Conservation (phyloP, 1,140 invertebrate genomes). For the Octopus bimaculoides region DNA sequence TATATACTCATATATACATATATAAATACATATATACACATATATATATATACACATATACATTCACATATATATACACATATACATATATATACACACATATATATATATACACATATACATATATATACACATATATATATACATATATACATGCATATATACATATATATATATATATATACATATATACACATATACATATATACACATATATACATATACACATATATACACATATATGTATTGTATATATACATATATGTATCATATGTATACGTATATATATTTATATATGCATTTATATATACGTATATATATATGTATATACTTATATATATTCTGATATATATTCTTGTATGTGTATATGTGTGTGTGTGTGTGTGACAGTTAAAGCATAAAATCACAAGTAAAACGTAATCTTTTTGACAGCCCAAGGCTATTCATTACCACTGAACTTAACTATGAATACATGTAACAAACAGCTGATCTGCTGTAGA, state of each 20-base stretch:
- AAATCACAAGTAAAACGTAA: too few relatives aligned
- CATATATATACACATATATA: neutral
- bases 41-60: neutral
- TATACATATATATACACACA: neutral
- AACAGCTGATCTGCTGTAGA: too few relatives aligned
- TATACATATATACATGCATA: neutral
- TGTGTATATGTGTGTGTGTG: neutral
- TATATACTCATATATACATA: neutral
- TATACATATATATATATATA: neutral
- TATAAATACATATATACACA: neutral
- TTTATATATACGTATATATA: neutral
- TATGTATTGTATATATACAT: neutral
- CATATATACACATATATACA: neutral
- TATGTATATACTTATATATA: neutral
- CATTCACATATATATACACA: neutral
- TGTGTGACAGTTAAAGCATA: neutral
- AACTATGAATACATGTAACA: too few relatives aligned
- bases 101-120: neutral
- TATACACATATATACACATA: neutral
- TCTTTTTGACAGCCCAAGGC: too few relatives aligned
- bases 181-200: neutral
- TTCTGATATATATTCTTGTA: neutral
- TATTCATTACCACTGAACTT: too few relatives aligned
- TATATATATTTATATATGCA: neutral
- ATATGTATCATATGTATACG: neutral